Conservation (phyloP, 2,113 vertebrate genomes). For the Callipepla squamata region DNA sequence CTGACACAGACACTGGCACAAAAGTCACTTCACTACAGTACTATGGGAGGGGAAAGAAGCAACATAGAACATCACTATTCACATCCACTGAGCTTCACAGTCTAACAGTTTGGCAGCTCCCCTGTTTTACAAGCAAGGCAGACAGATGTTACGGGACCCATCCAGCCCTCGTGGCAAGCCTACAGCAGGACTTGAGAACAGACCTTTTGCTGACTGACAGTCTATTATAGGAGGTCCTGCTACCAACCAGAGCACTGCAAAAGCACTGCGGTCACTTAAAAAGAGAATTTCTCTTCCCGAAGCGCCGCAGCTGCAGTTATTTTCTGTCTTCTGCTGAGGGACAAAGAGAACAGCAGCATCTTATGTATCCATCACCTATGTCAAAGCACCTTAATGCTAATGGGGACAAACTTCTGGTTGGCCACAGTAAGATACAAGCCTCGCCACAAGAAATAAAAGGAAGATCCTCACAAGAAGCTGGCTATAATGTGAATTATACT, state of each 20-base stretch:
- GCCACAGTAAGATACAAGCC: neutral
- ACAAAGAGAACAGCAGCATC: constrained; percentile 13
- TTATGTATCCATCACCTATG: neutral
- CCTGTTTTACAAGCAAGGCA: neutral
- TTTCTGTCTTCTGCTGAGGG: neutral
- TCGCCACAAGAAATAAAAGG: neutral
- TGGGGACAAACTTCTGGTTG: constrained; percentile 14
- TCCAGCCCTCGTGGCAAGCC: constrained; percentile 39
- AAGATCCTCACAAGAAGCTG: neutral
- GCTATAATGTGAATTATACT: neutral
- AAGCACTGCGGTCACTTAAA: neutral
- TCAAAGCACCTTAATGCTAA: constrained; percentile 3
- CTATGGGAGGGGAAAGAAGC: neutral
- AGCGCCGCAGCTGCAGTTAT: neutral
- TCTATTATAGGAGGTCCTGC: neutral
- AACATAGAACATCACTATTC: constrained; percentile 4
- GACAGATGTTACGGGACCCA: constrained; percentile 42
- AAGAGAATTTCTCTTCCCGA: neutral
- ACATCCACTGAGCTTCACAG: neutral
- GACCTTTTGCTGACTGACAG: neutral
- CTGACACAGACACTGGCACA: neutral
- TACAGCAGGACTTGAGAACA: constrained; percentile 19
- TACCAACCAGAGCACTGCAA: neutral
- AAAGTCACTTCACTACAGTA: neutral
- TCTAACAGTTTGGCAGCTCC: constrained; percentile 29